These are phyloP conservation scores for Napeogenes sylphis DNA, from an alignment of 2,888 invertebrate genomes.

Conservation along the genomic window DNA sequence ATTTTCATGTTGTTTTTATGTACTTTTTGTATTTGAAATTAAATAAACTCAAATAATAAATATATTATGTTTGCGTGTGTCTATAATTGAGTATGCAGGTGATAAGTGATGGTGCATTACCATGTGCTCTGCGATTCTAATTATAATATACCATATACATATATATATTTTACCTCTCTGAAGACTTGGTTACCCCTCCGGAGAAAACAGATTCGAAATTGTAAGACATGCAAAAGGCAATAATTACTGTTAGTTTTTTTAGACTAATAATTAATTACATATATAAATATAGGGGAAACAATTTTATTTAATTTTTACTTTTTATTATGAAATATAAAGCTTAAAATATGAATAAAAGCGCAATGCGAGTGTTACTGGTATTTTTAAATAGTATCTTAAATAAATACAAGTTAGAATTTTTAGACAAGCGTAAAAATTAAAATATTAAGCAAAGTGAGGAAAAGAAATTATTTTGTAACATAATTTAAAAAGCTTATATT, in stretches of 20 bases:
- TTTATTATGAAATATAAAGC: conserved; percentile 11
- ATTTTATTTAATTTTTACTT: not conserved
- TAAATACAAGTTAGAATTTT: no score
- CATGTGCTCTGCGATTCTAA: conserved; percentile 15
- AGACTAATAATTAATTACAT: conserved; percentile 4
- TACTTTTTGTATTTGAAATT: no score
- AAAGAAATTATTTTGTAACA: no score
- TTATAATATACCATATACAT: conserved; percentile 30
- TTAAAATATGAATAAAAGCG: no score
- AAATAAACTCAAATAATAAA: no score
- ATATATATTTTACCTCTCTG: conserved; percentile 70
- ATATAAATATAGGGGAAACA: not conserved
- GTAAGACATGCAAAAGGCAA: conserved; percentile 84
- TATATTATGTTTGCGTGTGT: no score
- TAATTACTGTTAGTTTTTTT: conserved; percentile 66
- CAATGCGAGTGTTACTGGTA: no score
- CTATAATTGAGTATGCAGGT: not conserved
- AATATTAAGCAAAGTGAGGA: no score
- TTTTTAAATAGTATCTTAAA: no score
- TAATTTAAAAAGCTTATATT: no score
- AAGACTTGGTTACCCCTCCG: conserved; percentile 81
- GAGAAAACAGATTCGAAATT: conserved; percentile 82
- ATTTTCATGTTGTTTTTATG: no score
- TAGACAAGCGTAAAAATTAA: no score
- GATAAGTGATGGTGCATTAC: conserved; percentile 5